A percentile compares a stretch with the other conserved stretches of the same genome.
phyloP scores from a whole-genome alignment of 2,888 invertebrate species.

The Nephrotoma appendiculata region DNA sequence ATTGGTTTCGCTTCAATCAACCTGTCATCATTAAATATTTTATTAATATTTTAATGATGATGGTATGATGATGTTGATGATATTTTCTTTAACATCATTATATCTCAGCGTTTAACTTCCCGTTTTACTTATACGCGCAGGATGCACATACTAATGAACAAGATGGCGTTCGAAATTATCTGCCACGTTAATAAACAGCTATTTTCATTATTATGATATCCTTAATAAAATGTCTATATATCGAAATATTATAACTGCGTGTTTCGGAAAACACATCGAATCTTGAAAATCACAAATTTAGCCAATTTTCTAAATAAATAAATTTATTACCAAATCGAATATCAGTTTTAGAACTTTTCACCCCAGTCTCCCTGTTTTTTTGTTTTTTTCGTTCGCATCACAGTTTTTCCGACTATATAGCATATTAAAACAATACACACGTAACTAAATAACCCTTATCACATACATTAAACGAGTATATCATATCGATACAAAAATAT shows the following conservation, averaged over 20 bases:
- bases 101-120: not conserved
- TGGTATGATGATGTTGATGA: not conserved
- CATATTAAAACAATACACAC: not conserved
- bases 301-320: not conserved
- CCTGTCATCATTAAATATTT: not conserved
- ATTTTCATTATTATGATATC: not conserved
- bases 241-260: not conserved
- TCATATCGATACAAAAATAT: not conserved
- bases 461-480: not conserved
- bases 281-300: not conserved
- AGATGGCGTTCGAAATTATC: not conserved
- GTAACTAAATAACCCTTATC: not conserved
- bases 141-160: not conserved
- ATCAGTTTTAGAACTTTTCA: not conserved
- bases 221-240: not conserved
- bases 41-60: not conserved
- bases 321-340: not conserved
- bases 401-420: not conserved
- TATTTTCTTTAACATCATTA: not conserved
- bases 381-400: not conserved
- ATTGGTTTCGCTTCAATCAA: constrained; percentile 1
- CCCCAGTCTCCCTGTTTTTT: not conserved
- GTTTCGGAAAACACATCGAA: not conserved
- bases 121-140: not conserved
- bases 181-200: not conserved